Evolutionary conservation across 2,113 vertebrate species (phyloP), one percentile per base, ranked within the genome.

Genomic region (Axis porcinus): DNA sequence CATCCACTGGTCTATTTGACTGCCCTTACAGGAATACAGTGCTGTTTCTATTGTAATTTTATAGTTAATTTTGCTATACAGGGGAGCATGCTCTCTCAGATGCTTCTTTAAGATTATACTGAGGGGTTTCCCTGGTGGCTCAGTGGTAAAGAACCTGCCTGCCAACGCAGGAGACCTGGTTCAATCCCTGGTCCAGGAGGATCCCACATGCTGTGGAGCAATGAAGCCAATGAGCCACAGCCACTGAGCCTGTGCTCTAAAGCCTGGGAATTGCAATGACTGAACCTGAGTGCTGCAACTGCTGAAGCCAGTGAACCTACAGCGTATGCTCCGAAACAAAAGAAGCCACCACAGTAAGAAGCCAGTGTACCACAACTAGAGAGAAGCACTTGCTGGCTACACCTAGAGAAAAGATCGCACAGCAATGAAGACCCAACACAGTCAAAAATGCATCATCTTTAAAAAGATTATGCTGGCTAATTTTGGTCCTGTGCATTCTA

Each of bases 1-100:
- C 25, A 27, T 92, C 40, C 64, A 33, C 43, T 23, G 13, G 21
- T 74, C 60, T 94, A 62, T 52, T 23, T 91, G 89, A 91, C 52
- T 60, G 25, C 60, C 23, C 23, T 30, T 83, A 11, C 21, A 74
- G 60, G 86, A 82, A 58, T 70, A 87, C 9, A 36, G 23, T 23
- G 52, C 30, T 74, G 28, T 12, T 47, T 91, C 60, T 74, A 94
- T 33, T 96, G 43, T 62, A 62, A 60, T 45, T 94, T 96, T 54
- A 81, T 5, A 54, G 3, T 60, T 70, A 36, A 23, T 74, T 91
- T 87, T 58, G 85, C 52, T 47, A 87, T 54, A 87, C 28, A 43
- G 27, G 74, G 45, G 3, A 45, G 5, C 15, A 36, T 70, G 43
- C 45, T 23, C n/a, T 82, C 4, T 14, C 19, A 82, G 45, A 58